These are phyloP conservation scores for Beaufortia kweichowensis DNA, from an alignment of 2,113 vertebrate genomes.

Conservation along the genomic window DNA sequence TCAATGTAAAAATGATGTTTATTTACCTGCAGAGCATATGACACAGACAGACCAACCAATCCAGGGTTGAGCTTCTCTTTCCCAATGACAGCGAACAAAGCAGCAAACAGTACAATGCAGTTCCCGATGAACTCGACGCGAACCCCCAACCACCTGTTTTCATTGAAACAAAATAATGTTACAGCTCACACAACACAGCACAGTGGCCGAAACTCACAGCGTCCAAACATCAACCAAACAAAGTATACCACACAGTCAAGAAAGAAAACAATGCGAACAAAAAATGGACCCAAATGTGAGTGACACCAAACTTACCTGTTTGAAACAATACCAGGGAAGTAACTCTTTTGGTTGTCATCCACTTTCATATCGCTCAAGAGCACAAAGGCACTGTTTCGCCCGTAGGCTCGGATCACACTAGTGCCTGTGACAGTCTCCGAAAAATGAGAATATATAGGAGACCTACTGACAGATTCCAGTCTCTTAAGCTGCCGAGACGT, in stretches of 20 bases:
- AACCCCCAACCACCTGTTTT: slow-evolving; percentile 89
- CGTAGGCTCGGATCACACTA: slow-evolving; percentile 90
- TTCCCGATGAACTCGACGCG: slow-evolving; percentile 92
- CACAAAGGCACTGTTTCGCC: slow-evolving; percentile 79
- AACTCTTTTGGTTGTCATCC: slow-evolving; percentile 90
- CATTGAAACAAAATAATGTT: slow-evolving; percentile 28
- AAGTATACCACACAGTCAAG: neutral
- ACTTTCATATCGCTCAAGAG: slow-evolving; percentile 80
- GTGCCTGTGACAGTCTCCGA: slow-evolving; percentile 89
- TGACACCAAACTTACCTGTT: slow-evolving; percentile 82
- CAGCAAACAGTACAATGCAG: slow-evolving; percentile 91
- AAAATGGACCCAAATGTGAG: slow-evolving; percentile 25
- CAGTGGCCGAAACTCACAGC: neutral
- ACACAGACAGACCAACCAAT: slow-evolving; percentile 91
- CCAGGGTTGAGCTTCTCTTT: slow-evolving; percentile 81
- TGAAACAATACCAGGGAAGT: slow-evolving; percentile 85
- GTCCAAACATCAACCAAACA: neutral
- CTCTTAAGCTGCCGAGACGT: slow-evolving; percentile 95
- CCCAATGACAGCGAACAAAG: slow-evolving; percentile 86
- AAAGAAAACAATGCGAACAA: too few species aligned
- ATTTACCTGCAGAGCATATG: slow-evolving; percentile 89
- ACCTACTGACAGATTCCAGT: slow-evolving; percentile 93
- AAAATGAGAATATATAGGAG: slow-evolving; percentile 97
- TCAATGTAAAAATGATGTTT: neutral
- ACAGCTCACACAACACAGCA: neutral